phyloP scores from a whole-genome alignment of 1,140 invertebrate species.

The Chlorops oryzae region DNA sequence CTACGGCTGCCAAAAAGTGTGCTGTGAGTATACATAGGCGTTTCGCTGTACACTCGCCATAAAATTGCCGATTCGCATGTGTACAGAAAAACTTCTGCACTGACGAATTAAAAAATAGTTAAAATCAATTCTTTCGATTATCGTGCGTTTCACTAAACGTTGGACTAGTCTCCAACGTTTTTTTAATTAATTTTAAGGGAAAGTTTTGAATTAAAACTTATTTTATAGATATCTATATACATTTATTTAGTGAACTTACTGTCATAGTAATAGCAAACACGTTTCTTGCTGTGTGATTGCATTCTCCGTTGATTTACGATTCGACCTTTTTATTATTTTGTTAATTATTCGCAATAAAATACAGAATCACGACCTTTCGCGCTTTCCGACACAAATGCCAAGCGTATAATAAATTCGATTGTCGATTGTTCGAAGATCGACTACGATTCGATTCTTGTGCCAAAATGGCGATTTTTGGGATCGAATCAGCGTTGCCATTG shows the following conservation, averaged over 20 bases:
- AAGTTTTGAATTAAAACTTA: not conserved
- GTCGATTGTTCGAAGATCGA: too few relatives aligned
- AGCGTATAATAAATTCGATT: too few relatives aligned
- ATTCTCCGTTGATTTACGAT: too few relatives aligned
- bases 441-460: too few relatives aligned
- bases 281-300: slow-evolving; percentile 80
- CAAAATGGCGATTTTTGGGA: too few relatives aligned
- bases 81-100: too few relatives aligned
- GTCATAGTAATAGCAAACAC: slow-evolving; percentile 98
- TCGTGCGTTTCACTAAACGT: too few relatives aligned
- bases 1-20: not conserved
- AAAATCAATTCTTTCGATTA: too few relatives aligned
- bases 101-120: too few relatives aligned
- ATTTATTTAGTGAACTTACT: slow-evolving; percentile 65
- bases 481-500: too few relatives aligned
- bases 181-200: not conserved
- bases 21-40: not conserved
- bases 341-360: slow-evolving; percentile 12
- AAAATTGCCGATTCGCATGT: slow-evolving; percentile 2
- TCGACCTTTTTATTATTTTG: too few relatives aligned
- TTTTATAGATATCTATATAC: not conserved
- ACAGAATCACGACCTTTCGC: not conserved
- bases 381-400: too few relatives aligned
- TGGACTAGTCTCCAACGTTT: not conserved
- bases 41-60: slow-evolving; percentile 1